Evolutionary conservation across 2,113 vertebrate genomes (phyloP).

Genomic region (Pomatostomus ruficeps): DNA sequence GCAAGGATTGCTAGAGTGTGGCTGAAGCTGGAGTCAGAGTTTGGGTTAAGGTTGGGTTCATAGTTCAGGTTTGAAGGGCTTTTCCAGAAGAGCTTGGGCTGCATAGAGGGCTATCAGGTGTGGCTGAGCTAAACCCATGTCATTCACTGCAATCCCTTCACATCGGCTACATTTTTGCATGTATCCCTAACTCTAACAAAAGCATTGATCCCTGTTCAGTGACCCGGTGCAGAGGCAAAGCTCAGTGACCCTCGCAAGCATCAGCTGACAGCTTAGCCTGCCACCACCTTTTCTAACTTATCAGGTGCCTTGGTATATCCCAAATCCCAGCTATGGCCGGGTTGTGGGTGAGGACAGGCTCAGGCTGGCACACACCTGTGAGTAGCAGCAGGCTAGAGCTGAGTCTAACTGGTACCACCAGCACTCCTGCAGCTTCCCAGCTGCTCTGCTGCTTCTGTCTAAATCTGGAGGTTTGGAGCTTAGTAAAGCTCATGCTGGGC

Average conservation of each 20-base stretch:
- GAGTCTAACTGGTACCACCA: neutral
- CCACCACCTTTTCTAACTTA: neutral
- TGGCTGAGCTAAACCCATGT: neutral
- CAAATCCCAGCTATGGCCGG: neutral
- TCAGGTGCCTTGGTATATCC: neutral
- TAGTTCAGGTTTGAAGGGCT: neutral
- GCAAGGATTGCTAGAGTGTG: neutral
- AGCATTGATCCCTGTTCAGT: neutral
- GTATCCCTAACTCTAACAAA: neutral
- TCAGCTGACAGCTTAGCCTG: neutral
- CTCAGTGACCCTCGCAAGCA: neutral
- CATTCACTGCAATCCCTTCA: neutral
- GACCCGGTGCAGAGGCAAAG: neutral
- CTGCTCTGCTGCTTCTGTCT: neutral
- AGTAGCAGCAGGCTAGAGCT: neutral
- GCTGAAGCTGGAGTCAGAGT: neutral
- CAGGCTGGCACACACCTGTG: rapidly evolving
- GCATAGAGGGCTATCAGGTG: neutral
- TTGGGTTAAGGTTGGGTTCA: neutral
- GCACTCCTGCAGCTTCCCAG: neutral
- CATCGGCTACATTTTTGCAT: neutral
- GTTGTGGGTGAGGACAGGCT: neutral
- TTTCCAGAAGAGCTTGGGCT: neutral
- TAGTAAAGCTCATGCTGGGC: neutral
- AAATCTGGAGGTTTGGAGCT: neutral